Evolutionary conservation across 2,888 invertebrate species (phyloP).

Genomic region (Apantesis nais): DNA sequence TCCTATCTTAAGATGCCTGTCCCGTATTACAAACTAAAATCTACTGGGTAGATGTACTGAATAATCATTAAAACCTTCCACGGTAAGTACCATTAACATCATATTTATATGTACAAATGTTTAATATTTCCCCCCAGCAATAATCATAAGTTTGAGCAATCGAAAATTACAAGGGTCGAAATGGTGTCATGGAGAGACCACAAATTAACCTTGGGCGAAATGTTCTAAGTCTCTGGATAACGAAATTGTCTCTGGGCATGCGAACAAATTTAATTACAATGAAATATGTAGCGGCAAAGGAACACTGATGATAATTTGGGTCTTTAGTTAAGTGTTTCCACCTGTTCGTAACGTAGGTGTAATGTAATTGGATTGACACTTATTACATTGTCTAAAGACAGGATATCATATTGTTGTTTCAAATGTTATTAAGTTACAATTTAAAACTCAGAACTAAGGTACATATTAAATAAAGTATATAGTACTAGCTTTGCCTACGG

Average conservation of each 20-base stretch:
- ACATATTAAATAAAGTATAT: too few relatives aligned
- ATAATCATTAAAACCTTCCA: neutral
- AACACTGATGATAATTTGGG: conserved; percentile 29
- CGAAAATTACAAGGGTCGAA: conserved; percentile 27
- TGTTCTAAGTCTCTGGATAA: conserved; percentile 24
- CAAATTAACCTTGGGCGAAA: conserved; percentile 36
- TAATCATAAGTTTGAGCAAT: conserved; percentile 29
- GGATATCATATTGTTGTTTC: neutral
- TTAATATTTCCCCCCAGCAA: conserved; percentile 15
- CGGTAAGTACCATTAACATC: conserved; percentile 6
- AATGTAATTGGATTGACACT: neutral
- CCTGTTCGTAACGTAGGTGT: neutral
- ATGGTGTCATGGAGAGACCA: conserved; percentile 15
- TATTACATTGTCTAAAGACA: neutral
- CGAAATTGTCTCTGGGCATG: conserved; percentile 37
- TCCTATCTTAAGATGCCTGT: too few relatives aligned
- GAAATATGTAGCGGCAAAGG: conserved; percentile 29
- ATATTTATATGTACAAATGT: conserved; percentile 11
- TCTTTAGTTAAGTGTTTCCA: conserved; percentile 15
- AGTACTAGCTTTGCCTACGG: too few relatives aligned
- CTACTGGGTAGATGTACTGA: neutral
- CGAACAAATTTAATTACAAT: conserved; percentile 36
- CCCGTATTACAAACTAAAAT: neutral
- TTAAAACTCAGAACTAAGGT: neutral
- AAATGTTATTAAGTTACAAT: neutral